A percentile compares a stretch with the other conserved stretches of the same genome.
Evolutionary conservation across 2,113 vertebrate genomes (phyloP).

Genomic region (Ailuropoda melanoleuca): DNA sequence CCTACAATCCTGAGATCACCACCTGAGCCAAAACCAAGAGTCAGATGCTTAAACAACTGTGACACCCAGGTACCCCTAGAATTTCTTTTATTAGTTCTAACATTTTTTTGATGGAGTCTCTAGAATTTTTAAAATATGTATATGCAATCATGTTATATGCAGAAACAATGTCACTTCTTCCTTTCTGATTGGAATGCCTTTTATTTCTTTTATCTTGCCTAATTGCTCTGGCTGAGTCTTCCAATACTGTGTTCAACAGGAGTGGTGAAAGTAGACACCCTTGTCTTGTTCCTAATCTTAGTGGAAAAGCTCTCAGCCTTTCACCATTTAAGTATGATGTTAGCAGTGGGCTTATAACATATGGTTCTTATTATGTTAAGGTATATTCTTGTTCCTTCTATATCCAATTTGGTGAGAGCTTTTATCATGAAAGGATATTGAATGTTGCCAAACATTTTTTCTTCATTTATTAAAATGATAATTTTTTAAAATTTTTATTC

Average conservation of each 20-base stretch:
- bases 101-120: not conserved
- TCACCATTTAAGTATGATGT: not conserved
- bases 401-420: not conserved
- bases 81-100: not conserved
- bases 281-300: not conserved
- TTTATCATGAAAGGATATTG: not conserved
- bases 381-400: not conserved
- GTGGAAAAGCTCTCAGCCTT: not conserved
- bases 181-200: not conserved
- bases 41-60: not conserved
- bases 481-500: not conserved
- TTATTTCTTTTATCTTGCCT: not conserved
- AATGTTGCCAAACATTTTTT: not conserved
- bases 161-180: not conserved
- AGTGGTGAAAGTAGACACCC: not conserved
- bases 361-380: not conserved
- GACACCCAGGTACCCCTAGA: not conserved
- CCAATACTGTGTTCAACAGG: not conserved
- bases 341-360: not conserved
- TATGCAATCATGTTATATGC: not conserved
- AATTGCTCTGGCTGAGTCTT: not conserved
- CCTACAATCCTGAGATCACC: not conserved
- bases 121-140: not conserved
- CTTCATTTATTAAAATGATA: not conserved
- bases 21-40: not conserved